These are phyloP conservation scores for Diaphora mendica DNA, from an alignment of 2,888 invertebrate species.

Conservation along the genomic window DNA sequence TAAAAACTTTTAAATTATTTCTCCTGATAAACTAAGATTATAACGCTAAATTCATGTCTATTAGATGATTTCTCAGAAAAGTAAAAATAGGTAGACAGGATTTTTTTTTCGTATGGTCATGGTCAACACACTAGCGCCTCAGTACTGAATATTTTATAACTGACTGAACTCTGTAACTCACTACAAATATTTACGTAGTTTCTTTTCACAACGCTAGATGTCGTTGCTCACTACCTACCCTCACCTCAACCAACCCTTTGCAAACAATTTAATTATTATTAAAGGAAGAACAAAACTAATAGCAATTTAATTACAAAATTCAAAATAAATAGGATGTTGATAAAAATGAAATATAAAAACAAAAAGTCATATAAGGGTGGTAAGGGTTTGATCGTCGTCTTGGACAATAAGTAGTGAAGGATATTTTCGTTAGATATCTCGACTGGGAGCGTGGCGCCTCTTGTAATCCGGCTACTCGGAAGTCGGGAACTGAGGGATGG, in stretches of 20 bases:
- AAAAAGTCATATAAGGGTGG: neutral
- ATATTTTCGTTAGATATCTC: neutral
- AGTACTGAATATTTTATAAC: neutral
- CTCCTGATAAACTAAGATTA: too few species aligned
- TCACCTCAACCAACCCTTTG: neutral
- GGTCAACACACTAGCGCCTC: neutral
- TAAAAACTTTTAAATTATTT: too few species aligned
- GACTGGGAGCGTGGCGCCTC: constrained; percentile 87
- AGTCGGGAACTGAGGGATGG: constrained; percentile 16
- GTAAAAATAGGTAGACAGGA: too few species aligned
- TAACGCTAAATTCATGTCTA: too few species aligned
- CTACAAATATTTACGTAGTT: neutral
- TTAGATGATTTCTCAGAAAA: too few species aligned
- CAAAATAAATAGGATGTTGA: neutral
- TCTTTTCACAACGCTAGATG: constrained; percentile 6
- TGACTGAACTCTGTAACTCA: neutral
- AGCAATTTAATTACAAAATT: neutral
- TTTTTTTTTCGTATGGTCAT: too few species aligned
- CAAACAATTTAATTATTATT: neutral
- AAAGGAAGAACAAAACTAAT: neutral
- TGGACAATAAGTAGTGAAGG: neutral
- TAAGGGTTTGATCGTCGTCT: neutral
- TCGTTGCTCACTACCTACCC: neutral
- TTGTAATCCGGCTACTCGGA: constrained; percentile 22
- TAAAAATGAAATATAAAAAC: neutral